Conservation (phyloP, 2,113 vertebrate species). For the Turdus rufiventris region DNA sequence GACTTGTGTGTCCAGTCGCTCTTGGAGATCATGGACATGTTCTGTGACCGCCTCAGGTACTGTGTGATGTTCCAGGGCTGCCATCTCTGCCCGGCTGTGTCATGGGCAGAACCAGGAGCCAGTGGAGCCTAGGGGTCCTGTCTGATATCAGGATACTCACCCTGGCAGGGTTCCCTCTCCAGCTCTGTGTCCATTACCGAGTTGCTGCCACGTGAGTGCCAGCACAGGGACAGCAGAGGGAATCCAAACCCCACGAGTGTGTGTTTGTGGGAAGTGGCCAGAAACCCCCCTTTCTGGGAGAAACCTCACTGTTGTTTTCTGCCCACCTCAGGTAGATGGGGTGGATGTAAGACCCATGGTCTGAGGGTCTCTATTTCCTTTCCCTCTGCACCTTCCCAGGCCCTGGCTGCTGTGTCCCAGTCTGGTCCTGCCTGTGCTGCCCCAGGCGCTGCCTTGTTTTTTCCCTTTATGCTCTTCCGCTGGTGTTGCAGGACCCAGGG, state of each 20-base stretch:
- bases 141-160: fast-evolving
- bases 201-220: fast-evolving
- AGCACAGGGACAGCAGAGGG: neutral
- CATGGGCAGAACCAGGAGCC: fast-evolving
- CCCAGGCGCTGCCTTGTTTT: constrained; percentile 6
- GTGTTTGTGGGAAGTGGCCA: neutral
- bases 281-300: neutral
- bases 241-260: neutral
- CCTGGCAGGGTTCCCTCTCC: neutral
- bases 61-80: neutral
- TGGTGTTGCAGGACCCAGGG: constrained; percentile 28
- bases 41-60: constrained; percentile 91
- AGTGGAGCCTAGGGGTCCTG: fast-evolving
- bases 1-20: constrained; percentile 91
- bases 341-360: fast-evolving
- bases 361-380: neutral
- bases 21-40: constrained; percentile 97
- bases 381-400: neutral
- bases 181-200: fast-evolving
- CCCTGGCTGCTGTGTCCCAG: fast-evolving
- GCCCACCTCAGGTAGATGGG: neutral
- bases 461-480: constrained; percentile 48
- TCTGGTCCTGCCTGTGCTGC: neutral
- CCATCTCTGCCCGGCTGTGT: neutral
- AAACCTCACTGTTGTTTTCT: neutral